Percentiles rank a stretch among this genome's conserved stretches.
Conservation (phyloP, 2,113 vertebrate species). For the Coptodon bakossiorum region DNA sequence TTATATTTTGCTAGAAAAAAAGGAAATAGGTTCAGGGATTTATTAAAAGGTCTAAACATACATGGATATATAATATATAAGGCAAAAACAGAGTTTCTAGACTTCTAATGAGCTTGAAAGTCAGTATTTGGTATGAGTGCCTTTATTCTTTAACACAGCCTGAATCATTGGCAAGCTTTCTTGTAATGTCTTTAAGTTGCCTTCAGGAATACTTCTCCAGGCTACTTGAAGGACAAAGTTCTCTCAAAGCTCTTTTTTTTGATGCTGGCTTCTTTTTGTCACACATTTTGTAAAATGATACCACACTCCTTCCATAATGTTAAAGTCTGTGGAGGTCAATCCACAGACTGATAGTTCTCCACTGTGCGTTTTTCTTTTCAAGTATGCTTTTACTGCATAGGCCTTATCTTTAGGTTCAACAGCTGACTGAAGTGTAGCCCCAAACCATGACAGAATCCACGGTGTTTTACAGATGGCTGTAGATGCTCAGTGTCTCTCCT, state of each 20-base stretch:
- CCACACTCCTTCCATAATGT: neutral
- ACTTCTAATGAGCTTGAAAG: neutral
- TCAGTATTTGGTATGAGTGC: neutral
- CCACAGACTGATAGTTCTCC: neutral
- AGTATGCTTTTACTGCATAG: neutral
- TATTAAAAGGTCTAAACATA: neutral
- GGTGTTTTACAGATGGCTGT: neutral
- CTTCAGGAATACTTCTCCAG: neutral
- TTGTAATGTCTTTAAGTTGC: neutral
- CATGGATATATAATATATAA: neutral
- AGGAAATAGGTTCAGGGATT: neutral
- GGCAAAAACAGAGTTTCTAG: neutral
- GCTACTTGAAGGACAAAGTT: neutral
- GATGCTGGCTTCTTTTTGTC: neutral
- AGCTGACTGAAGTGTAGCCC: neutral
- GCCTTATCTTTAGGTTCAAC: neutral
- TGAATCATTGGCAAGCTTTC: neutral
- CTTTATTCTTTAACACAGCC: neutral
- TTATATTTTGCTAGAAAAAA: neutral
- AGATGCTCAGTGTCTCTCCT: neutral
- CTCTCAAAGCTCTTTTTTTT: neutral
- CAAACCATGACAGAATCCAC: neutral
- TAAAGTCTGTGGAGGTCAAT: neutral
- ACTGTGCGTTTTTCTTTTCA: neutral
- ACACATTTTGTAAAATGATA: neutral